These are phyloP conservation scores for Melanostigma gelatinosum DNA, from an alignment of 2,113 vertebrate species.

Conservation along the genomic window DNA sequence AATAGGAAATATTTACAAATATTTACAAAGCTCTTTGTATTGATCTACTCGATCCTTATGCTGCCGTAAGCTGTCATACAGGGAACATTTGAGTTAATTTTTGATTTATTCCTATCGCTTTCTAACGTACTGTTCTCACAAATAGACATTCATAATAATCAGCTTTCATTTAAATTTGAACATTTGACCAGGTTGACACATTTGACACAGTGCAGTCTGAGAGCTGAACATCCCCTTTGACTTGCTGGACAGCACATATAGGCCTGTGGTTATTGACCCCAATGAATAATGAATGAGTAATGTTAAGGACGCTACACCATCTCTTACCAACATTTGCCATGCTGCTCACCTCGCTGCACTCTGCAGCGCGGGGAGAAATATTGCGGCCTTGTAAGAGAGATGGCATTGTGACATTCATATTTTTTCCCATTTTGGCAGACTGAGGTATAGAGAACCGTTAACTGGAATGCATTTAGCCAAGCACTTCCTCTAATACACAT, in stretches of 20 bases:
- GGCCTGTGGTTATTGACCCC: slow-evolving; percentile 32
- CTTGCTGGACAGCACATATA: slow-evolving; percentile 32
- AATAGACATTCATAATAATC: not conserved
- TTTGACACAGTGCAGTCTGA: slow-evolving; percentile 10
- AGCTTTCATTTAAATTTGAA: slow-evolving; percentile 14
- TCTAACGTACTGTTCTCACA: not conserved
- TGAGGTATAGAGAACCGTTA: slow-evolving; percentile 15
- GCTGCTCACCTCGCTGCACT: not conserved
- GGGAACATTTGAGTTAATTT: not conserved
- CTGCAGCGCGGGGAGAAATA: slow-evolving; percentile 14
- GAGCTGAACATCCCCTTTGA: slow-evolving; percentile 29
- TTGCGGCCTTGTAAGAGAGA: slow-evolving; percentile 21
- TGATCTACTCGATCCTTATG: not conserved
- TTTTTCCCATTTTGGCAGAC: slow-evolving; percentile 16
- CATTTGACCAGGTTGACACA: not conserved
- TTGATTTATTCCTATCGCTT: not conserved
- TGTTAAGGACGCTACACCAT: slow-evolving; percentile 34
- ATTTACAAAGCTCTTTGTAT: not conserved
- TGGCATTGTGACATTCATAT: slow-evolving; percentile 6
- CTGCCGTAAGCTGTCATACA: not conserved
- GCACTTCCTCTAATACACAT: slow-evolving; percentile 23
- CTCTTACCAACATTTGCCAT: slow-evolving; percentile 25
- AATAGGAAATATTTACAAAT: not conserved
- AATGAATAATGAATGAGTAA: slow-evolving; percentile 59
- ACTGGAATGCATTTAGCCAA: slow-evolving; percentile 15